These are phyloP conservation scores for Anguilla anguilla DNA, from an alignment of 2,797 vertebrate genomes.

Conservation along the genomic window DNA sequence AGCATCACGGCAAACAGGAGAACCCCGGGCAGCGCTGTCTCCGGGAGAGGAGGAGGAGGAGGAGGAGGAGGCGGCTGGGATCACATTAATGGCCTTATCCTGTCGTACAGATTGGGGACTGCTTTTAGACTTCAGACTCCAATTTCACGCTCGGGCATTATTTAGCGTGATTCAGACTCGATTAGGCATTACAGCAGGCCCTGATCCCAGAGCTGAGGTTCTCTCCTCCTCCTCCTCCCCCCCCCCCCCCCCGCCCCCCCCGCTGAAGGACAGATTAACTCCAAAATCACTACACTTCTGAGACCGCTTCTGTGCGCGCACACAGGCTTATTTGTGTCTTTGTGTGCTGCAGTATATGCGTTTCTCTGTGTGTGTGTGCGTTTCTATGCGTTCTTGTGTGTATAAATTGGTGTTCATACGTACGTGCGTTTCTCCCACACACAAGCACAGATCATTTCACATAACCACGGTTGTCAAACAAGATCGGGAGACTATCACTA, in stretches of 20 bases:
- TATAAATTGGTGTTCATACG: neutral
- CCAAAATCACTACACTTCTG: slow-evolving; percentile 64
- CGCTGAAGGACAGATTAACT: slow-evolving; percentile 74
- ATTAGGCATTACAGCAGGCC: slow-evolving; percentile 70
- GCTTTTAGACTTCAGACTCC: slow-evolving; percentile 72
- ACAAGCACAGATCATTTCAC: neutral
- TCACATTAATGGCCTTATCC: slow-evolving; percentile 73
- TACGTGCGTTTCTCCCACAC: neutral
- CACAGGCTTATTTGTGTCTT: slow-evolving; percentile 39
- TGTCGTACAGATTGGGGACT: slow-evolving; percentile 71
- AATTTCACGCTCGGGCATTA: slow-evolving; percentile 76
- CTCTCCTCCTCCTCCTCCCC: neutral
- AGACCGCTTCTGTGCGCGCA: slow-evolving; percentile 49
- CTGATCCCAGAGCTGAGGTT: slow-evolving; percentile 24
- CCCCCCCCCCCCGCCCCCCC: neutral
- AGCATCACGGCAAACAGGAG: neutral
- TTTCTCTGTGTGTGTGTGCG: neutral
- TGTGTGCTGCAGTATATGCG: slow-evolving; percentile 42
- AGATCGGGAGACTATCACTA: neutral
- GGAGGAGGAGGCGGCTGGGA: slow-evolving; percentile 22
- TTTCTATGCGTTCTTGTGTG: neutral
- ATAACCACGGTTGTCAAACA: neutral
- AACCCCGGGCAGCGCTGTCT: neutral
- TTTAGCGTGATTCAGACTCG: slow-evolving; percentile 78
- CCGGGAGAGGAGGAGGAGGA: slow-evolving; percentile 28